Percentiles rank a stretch among this genome's conserved stretches.
phyloP scores from a whole-genome alignment of 1,140 invertebrate species.

The Heterodera carotae region DNA sequence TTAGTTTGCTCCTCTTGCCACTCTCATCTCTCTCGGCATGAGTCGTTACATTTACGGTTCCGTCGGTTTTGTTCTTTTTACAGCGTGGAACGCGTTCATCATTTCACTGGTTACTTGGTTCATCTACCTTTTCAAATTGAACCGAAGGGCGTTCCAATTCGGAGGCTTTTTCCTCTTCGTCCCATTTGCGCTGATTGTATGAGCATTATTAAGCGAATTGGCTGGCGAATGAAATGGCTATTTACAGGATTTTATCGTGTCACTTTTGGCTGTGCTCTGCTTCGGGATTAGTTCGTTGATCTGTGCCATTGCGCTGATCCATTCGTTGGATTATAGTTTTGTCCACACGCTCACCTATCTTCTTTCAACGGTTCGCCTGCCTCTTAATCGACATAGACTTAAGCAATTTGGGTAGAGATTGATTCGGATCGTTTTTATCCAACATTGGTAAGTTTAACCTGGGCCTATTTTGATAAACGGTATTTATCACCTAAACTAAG shows the following conservation, averaged over 20 bases:
- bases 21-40: neutral
- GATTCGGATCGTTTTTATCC: too few species aligned
- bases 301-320: constrained; percentile 33
- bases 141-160: constrained; percentile 30
- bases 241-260: constrained; percentile 36
- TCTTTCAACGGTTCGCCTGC: constrained; percentile 31
- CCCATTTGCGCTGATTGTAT: constrained; percentile 44
- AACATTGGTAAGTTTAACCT: too few species aligned
- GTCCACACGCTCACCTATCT: constrained; percentile 35
- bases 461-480: too few species aligned
- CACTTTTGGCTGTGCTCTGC: constrained; percentile 3
- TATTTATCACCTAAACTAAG: too few species aligned
- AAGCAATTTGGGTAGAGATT: too few species aligned
- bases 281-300: constrained; percentile 38
- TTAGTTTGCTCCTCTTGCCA: constrained; percentile 19
- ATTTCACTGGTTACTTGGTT: constrained; percentile 32
- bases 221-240: too few species aligned
- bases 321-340: constrained; percentile 22
- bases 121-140: constrained; percentile 33
- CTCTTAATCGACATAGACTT: neutral
- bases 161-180: constrained; percentile 29
- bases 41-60: neutral
- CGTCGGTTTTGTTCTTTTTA: neutral
- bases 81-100: constrained; percentile 21
- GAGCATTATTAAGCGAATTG: neutral